Evolutionary conservation across 2,797 vertebrate genomes (phyloP).

Genomic region (Prionace glauca): DNA sequence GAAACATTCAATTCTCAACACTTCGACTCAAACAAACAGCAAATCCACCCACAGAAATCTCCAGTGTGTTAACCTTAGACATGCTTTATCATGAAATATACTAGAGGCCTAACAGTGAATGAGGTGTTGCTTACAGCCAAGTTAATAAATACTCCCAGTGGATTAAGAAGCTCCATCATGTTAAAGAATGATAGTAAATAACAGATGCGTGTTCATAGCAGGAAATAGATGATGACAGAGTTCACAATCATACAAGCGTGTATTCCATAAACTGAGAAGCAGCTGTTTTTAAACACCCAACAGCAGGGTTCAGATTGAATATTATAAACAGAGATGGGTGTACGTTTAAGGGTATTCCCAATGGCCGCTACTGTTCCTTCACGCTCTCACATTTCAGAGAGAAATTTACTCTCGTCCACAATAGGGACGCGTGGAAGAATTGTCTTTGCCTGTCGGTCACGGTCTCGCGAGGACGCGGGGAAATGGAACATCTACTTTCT

Average conservation of each 20-base stretch:
- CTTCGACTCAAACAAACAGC: neutral
- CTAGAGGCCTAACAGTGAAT: neutral
- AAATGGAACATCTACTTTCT: neutral
- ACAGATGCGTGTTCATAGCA: neutral
- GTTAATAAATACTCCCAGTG: neutral
- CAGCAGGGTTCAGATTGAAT: neutral
- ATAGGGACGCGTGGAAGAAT: neutral
- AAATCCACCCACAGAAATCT: neutral
- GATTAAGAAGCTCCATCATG: neutral
- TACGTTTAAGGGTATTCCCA: neutral
- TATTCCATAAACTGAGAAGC: neutral
- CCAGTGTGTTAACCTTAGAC: neutral
- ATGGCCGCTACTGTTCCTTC: neutral
- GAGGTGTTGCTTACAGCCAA: neutral
- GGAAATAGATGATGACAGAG: constrained; percentile 28
- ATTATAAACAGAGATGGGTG: neutral
- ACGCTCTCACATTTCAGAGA: neutral
- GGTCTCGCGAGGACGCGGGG: neutral
- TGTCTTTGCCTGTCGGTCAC: neutral
- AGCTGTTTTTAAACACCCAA: constrained; percentile 11
- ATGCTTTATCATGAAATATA: neutral
- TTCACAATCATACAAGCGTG: neutral
- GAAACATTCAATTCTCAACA: neutral
- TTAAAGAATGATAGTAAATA: constrained; percentile 23
- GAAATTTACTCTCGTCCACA: neutral